Base-by-base conservation (phyloP, 2,797 vertebrate species). In the Halcyon badia region DNA sequence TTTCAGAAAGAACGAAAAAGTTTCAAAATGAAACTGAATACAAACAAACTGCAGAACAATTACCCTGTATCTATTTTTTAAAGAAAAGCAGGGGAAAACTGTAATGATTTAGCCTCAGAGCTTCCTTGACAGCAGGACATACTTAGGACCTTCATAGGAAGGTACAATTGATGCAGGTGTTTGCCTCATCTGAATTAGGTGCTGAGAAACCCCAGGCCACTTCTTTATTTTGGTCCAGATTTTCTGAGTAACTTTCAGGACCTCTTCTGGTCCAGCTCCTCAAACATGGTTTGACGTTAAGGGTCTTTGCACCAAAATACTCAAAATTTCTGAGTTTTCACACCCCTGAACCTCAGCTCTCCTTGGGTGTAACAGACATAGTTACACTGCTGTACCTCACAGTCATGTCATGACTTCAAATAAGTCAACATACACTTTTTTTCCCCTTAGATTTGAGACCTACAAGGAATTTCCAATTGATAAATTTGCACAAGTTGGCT, bases 11-110 rank as follows among this genome's bases (percentile, higher is more conserved):
- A 79, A 46, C 8, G 90, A 69, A 72, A 56, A 41, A 30, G 3
- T 57, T 76, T 81, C 61, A 68, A 80, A 89, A 75, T 41, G 83
- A 87, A 87, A 78, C 33, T 41, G 49, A 76, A 72, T 51, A 39
- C 11, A 78, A 81, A 44, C 6, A n/a, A 78, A 83, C 21, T 80
- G 15, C 33, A 83, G 25, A 68, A 83, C 25, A 68, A 35, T 14
- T 68, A 42, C 39, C 16, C 19, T 61, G 0, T 12, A 17, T 10
- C 1, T 66, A 18, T 80, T 54, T 37, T 51, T 25, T 46, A 77
- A 90, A 71, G 31, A 73, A 73, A 60, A 24, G 5, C 9, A 19
- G 24, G 15, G 9, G 5, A 4, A 9, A 79, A 69, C 6, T 9
- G 10, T 9, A 42, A 11, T 31, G 24, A 20, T 87, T 81, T 57